Evolutionary conservation across 2,113 vertebrate species (phyloP).

Genomic region (Myxocyprinus asiaticus): DNA sequence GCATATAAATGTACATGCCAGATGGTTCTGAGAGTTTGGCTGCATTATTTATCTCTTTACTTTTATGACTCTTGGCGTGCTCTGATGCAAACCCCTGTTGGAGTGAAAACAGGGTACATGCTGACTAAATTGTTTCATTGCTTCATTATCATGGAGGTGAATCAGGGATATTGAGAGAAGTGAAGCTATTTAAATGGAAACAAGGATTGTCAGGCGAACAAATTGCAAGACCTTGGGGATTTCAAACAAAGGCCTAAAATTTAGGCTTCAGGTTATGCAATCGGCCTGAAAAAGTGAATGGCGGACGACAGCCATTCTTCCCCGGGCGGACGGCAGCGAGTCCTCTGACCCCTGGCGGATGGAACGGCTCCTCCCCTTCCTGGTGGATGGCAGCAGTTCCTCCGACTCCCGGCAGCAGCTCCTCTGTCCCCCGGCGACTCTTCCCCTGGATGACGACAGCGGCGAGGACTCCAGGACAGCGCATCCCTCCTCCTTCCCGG

Average conservation of each 20-base stretch:
- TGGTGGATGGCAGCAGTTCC: too few relatives aligned
- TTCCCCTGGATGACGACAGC: too few relatives aligned
- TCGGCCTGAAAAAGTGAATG: slow-evolving; percentile 9
- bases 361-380: too few relatives aligned
- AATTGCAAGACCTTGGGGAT: slow-evolving; percentile 19
- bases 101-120: slow-evolving; percentile 30
- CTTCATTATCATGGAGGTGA: slow-evolving; percentile 43
- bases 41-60: slow-evolving; percentile 54
- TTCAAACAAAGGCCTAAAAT: slow-evolving; percentile 31
- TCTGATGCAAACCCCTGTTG: slow-evolving; percentile 17
- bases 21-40: slow-evolving; percentile 54
- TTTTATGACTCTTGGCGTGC: slow-evolving; percentile 56
- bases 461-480: too few relatives aligned
- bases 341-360: too few relatives aligned
- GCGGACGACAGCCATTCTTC: too few relatives aligned
- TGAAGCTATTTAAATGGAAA: slow-evolving; percentile 15
- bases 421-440: too few relatives aligned
- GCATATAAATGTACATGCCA: slow-evolving; percentile 53
- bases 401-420: too few relatives aligned
- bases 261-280: slow-evolving; percentile 28
- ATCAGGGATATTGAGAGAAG: slow-evolving; percentile 32
- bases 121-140: slow-evolving; percentile 42
- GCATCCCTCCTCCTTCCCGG: too few relatives aligned
- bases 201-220: slow-evolving; percentile 31
- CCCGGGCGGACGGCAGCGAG: too few relatives aligned